A percentile compares a stretch with the other conserved stretches of the same genome.
Evolutionary conservation across 1,140 invertebrate species (phyloP).

Genomic region (Tribolium castaneum): DNA sequence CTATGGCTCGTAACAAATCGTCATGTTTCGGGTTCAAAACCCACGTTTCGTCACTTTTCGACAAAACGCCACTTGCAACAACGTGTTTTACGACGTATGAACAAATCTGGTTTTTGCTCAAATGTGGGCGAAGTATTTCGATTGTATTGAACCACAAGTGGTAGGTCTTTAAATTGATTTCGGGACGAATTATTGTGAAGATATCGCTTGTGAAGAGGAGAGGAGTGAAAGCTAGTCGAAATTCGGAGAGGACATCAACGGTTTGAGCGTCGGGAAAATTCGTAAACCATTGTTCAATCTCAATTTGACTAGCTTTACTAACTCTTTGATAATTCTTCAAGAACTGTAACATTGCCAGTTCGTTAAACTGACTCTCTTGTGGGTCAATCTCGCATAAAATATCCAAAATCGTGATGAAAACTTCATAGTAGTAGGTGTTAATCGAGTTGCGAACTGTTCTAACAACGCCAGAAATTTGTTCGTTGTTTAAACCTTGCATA

Average conservation of each 20-base stretch:
- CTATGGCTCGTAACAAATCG: constrained; percentile 53
- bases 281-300: constrained; percentile 58
- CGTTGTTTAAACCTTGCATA: constrained; percentile 46
- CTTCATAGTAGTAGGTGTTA: constrained; percentile 61
- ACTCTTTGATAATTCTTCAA: constrained; percentile 54
- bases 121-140: constrained; percentile 46
- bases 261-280: constrained; percentile 48
- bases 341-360: constrained; percentile 49
- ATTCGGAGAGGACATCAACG: constrained; percentile 56
- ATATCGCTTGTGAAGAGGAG: constrained; percentile 55
- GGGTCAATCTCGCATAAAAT: constrained; percentile 29
- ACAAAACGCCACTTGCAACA: constrained; percentile 46
- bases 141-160: constrained; percentile 55
- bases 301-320: constrained; percentile 48
- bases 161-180: constrained; percentile 60
- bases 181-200: constrained; percentile 59
- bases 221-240: constrained; percentile 53
- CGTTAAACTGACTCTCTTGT: constrained; percentile 1
- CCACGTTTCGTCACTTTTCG: constrained; percentile 45
- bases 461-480: constrained; percentile 28
- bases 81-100: constrained; percentile 56
- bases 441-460: constrained; percentile 48
- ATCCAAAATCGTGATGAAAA: constrained; percentile 53
- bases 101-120: constrained; percentile 58
- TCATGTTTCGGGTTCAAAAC: constrained; percentile 52